phyloP scores from a whole-genome alignment of 2,113 vertebrate genomes.

The Forbesichthys papilliferus region DNA sequence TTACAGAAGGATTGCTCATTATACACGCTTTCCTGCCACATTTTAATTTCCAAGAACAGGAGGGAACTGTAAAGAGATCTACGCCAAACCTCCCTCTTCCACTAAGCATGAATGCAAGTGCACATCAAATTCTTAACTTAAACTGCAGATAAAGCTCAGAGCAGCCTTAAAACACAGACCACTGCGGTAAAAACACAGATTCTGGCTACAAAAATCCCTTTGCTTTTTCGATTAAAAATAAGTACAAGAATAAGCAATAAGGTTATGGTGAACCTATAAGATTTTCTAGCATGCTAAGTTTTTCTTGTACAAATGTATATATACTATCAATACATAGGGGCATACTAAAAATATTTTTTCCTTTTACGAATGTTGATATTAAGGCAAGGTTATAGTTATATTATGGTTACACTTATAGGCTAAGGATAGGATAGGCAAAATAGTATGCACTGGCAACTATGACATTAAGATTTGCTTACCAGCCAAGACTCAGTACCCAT shows the following conservation, averaged over 20 bases:
- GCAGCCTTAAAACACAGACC: neutral
- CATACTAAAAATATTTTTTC: too few species aligned
- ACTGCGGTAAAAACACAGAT: too few species aligned
- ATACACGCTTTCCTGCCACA: slow-evolving; percentile 15
- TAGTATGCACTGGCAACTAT: too few species aligned
- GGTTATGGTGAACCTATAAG: too few species aligned
- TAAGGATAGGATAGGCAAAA: slow-evolving; percentile 23
- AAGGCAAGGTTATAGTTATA: neutral
- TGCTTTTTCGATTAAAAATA: too few species aligned
- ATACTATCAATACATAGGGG: too few species aligned
- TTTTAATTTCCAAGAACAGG: slow-evolving; percentile 25
- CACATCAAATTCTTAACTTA: slow-evolving; percentile 23
- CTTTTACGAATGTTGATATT: neutral
- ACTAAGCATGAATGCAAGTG: slow-evolving; percentile 26
- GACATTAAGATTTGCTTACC: too few species aligned
- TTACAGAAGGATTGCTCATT: slow-evolving; percentile 34
- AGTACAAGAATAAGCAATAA: too few species aligned
- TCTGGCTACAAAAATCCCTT: too few species aligned
- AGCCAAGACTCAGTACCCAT: too few species aligned
- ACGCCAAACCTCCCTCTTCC: slow-evolving; percentile 1
- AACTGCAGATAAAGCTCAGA: neutral
- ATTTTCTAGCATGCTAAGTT: too few species aligned
- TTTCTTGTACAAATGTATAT: too few species aligned
- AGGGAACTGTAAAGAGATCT: slow-evolving; percentile 5
- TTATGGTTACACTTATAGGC: slow-evolving; percentile 3